These are phyloP conservation scores for Proteles cristata DNA, from an alignment of 2,113 vertebrate species.

Conservation along the genomic window DNA sequence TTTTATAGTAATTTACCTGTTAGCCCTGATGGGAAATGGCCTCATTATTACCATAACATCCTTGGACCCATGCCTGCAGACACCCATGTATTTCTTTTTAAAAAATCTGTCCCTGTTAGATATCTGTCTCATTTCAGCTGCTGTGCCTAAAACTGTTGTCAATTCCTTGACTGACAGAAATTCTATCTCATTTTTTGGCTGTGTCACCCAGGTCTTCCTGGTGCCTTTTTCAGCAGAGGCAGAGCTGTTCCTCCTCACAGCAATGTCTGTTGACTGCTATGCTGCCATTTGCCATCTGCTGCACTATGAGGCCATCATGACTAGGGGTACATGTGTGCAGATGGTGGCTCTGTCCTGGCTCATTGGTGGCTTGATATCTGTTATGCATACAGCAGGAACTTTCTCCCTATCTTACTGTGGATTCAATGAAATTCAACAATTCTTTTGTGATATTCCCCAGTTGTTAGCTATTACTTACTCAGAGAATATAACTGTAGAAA, in stretches of 20 bases:
- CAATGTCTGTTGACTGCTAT: neutral
- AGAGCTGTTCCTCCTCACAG: neutral
- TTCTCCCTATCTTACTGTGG: neutral
- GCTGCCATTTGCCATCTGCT: neutral
- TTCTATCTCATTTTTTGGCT: neutral
- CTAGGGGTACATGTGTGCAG: neutral
- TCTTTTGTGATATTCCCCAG: slow-evolving; percentile 1
- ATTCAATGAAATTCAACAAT: neutral
- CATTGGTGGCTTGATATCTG: neutral
- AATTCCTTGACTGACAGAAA: neutral
- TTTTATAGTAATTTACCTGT: neutral
- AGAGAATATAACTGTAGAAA: neutral
- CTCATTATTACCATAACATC: neutral
- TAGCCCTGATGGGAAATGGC: neutral
- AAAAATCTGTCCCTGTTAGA: neutral
- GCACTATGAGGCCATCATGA: slow-evolving; percentile 43
- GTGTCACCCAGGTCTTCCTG: neutral
- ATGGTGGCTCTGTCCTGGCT: neutral
- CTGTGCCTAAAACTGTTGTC: neutral
- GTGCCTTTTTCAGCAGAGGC: neutral
- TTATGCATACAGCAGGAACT: neutral
- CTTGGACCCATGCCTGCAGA: neutral
- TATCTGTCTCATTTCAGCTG: neutral
- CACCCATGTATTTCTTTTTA: neutral
- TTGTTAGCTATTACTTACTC: neutral